Evolutionary conservation across 2,113 vertebrate species (phyloP), one percentile per base, ranked within the genome.

Genomic region (Morone chrysops): DNA sequence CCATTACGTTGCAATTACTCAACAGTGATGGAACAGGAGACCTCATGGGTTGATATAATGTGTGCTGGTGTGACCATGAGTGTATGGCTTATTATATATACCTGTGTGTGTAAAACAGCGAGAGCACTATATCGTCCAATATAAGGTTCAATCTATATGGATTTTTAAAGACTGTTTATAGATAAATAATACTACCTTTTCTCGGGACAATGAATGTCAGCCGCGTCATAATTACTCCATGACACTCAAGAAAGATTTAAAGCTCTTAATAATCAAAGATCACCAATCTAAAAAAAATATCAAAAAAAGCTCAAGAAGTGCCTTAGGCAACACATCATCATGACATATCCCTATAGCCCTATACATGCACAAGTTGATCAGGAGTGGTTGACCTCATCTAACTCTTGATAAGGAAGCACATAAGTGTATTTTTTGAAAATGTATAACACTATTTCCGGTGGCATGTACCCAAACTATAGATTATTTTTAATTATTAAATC

Each of bases 1-100:
- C 54, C 80, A 87, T 90, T 87, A 67, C 79, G 85, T 62, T 66
- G 50, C 85, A 87, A 87, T 90, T 86, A 91, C 87, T 88, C 81
- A 88, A 62, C 68, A 66, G 38, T 11, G 59, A 85, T 51, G 65
- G 71, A 68, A 18, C 57, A 51, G 70, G 41, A 59, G 80, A 36
- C 9, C 48, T 77, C 59, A 6, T 36, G 67, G 25, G 60, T 6
- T 73, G 41, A 74, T 8, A 8, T 25, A 53, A 63, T 36, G 70
- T 61, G 12, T 51, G 22, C 50, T 18, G 68, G 18, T 54, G 63
- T 62, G 65, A 17, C 41, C 48, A 10, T 18, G 4, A 0, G 47
- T 68, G 69, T 16, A 16, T 8, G 48, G 41, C 0, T 71, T 18
- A 31, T 6, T 61, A 20, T 50, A 4, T 16, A 17, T 5, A 4